Base-by-base conservation (phyloP, 2,113 vertebrate species). In the Neopipo cinnamomea region DNA sequence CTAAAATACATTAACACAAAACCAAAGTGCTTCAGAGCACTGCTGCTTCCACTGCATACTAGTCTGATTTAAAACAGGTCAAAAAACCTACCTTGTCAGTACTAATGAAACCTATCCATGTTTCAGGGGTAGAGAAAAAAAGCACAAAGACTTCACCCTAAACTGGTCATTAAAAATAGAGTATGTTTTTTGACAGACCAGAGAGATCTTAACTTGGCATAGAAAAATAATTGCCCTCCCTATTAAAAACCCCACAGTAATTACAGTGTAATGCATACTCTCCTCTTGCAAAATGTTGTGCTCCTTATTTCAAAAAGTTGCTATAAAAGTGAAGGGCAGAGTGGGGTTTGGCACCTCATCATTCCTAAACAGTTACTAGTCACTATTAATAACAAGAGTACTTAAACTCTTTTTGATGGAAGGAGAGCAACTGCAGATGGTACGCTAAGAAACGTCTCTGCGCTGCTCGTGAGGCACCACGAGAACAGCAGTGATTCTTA, bases 391-490 rank as follows among this genome's bases (percentile, higher is more conserved):
- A 93, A 41, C 12, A 28, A 70, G 46, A 62, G 75, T 22, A 61
- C n/a, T 76, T 49, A 33, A 78, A 67, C 14, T 25, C 17, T n/a
- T 71, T n/a, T 52, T 42, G 49, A 89, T 63, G 63, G 21, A 53
- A 84, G 42, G 21, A 71, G 67, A 92, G 24, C 30, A 92, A 93
- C 52, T 46, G 61, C 58, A 84, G 83, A 42, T 8, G 16, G 37
- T 65, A 86, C 31, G 31, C 71, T 50, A 42, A 71, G 61, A 92
- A 89, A 86, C 6, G 47, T 22, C 52, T 50, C 44, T 63, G 5
- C 24, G 0, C 30, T 44, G 61, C 8, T 89, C 72, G 31, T 74
- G 56, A 58, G 14, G 11, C n/a, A 52, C 10, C 8, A 4, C 0
- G 5, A 73, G 65, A 87, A 42, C 46, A 52, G 8, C 62, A 82